Base-by-base conservation (phyloP, 2,888 invertebrate species). In the Drosophila emarginata region DNA sequence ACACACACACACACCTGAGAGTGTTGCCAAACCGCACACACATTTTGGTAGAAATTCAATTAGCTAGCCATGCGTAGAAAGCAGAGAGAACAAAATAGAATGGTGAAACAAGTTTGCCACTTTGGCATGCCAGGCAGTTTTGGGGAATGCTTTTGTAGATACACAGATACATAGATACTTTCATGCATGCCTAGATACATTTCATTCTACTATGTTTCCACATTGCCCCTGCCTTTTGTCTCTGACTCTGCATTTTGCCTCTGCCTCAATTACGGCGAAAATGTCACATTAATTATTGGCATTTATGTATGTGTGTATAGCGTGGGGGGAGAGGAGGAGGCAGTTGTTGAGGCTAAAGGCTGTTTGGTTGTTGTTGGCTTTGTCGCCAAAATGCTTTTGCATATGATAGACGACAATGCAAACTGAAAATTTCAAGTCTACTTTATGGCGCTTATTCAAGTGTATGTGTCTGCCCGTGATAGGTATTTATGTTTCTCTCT, bases 261-360 rank as follows among this genome's bases (percentile, higher is more conserved):
- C 67, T 67, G 79, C 77, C 72, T 81, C 85, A 87, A 82, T 82
- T 82, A 84, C 77, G 80, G 67, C 75, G 69, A 84, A 87, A 86
- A 88, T 84, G 83, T 87, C 86, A 84, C 83, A 84, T 88, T 87
- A 85, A 85, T 88, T 85, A 83, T 80, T 79, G 83, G 88, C 88
- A 84, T 88, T 83, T 89, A 80, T 83, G 82, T 89, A 80, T 83
- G 82, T 71, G 79, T 45, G 21, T 21, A 14, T 45, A 18, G 45
- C 4, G 45, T 18, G 18, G 4, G 18, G 4, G 45, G 11, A 32
- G 4, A 37, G n/a, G 4, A 1, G 37, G n/a, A 2, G 37, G 9
- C 7, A 32, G 32, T 32, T 32, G 32, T 32, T 9, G 32, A 32
- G 32, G 9, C 32, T 11, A 32, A 32, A 45, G 15, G 15, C 15